Percentiles rank a stretch among this genome's conserved stretches.
Conservation (phyloP, 2,797 vertebrate genomes). For the Margarornis squamiger region DNA sequence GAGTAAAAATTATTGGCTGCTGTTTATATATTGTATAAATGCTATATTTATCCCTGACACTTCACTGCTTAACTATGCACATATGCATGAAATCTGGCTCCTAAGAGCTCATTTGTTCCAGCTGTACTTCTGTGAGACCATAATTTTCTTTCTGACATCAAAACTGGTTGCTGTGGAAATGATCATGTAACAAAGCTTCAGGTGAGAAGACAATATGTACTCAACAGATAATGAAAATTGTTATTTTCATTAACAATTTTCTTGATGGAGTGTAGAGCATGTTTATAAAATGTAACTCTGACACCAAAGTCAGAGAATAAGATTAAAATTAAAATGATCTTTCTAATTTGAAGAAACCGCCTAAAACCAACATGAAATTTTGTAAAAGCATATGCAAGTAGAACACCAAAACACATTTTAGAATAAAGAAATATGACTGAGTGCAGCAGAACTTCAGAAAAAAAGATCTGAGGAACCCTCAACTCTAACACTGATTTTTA, state of each 20-base stretch:
- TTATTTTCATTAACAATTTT: not conserved
- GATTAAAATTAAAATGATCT: not conserved
- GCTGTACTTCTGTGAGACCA: not conserved
- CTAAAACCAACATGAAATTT: not conserved
- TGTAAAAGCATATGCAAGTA: not conserved
- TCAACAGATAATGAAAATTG: not conserved
- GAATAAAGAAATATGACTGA: not conserved
- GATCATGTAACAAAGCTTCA: slow-evolving; percentile 17
- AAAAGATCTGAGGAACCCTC: not conserved
- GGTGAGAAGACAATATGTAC: not conserved
- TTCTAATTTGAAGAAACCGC: not conserved
- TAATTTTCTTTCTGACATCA: slow-evolving; percentile 34
- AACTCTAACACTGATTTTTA: not conserved
- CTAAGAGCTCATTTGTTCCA: slow-evolving; percentile 42
- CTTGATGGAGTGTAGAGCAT: not conserved
- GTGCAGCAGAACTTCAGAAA: not conserved
- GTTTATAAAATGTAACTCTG: not conserved
- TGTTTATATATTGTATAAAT: slow-evolving; percentile 14
- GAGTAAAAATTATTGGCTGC: slow-evolving; percentile 25
- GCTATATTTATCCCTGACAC: slow-evolving; percentile 11
- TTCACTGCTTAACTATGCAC: slow-evolving; percentile 7
- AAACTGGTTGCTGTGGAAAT: slow-evolving; percentile 19
- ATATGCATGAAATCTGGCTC: slow-evolving; percentile 33
- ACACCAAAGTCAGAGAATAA: not conserved
- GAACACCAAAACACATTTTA: not conserved